Evolutionary conservation across 2,113 vertebrate species (phyloP).

Genomic region (Mesembrinibis cayennensis): DNA sequence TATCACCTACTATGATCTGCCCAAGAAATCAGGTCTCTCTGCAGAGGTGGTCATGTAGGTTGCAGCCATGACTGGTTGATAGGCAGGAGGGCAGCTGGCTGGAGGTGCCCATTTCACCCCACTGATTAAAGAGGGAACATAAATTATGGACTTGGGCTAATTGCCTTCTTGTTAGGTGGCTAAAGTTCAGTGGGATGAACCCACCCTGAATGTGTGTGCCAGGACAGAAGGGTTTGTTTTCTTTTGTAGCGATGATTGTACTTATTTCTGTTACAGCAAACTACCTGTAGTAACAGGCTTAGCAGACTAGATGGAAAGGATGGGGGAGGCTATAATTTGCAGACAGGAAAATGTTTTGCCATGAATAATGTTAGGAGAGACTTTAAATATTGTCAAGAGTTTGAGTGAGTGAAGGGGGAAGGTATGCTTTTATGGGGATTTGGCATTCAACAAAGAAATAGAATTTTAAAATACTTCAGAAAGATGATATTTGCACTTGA

Average conservation of each 20-base stretch:
- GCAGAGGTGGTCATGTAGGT: not conserved
- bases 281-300: slow-evolving; percentile 26
- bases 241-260: not conserved
- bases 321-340: not conserved
- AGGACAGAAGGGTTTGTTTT: not conserved
- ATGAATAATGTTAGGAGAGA: not conserved
- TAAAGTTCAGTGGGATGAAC: not conserved
- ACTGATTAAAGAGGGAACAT: not conserved
- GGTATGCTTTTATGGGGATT: slow-evolving; percentile 10
- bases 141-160: not conserved
- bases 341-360: not conserved
- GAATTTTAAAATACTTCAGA: slow-evolving; percentile 1
- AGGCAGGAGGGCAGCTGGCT: not conserved
- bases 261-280: slow-evolving; percentile 6
- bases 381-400: not conserved
- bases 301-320: not conserved
- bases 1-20: not conserved
- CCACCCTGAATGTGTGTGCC: not conserved
- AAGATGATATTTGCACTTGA: not conserved
- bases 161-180: not conserved
- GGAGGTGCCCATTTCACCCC: not conserved
- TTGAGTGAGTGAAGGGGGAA: not conserved
- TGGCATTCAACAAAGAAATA: not conserved
- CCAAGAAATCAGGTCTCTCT: not conserved
- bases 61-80: not conserved